phyloP scores from a whole-genome alignment of 2,888 invertebrate genomes.

The Dinocampus coccinellae region DNA sequence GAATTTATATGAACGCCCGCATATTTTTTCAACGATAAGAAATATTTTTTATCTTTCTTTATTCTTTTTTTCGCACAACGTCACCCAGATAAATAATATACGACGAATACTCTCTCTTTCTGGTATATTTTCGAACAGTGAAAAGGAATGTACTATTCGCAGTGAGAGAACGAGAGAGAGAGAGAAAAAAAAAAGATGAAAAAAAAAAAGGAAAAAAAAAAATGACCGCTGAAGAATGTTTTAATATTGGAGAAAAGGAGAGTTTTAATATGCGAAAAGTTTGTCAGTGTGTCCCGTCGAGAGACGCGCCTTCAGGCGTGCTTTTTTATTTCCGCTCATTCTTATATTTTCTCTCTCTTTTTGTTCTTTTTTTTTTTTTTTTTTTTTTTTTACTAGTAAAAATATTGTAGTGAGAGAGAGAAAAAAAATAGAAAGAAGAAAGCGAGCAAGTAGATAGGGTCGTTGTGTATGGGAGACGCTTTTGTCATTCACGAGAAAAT shows the following conservation, averaged over 20 bases:
- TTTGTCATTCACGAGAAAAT: constrained; percentile 45
- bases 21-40: neutral
- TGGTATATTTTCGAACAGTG: neutral
- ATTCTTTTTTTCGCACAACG: too few species aligned
- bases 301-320: constrained; percentile 28
- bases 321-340: constrained; percentile 16
- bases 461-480: constrained; percentile 30
- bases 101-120: neutral
- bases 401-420: neutral
- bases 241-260: constrained; percentile 49
- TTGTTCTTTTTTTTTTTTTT: neutral
- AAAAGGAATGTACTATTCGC: neutral
- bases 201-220: constrained; percentile 20
- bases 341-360: neutral
- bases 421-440: neutral
- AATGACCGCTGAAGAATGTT: constrained; percentile 46
- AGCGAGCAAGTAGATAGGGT: constrained; percentile 6
- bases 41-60: neutral
- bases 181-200: neutral
- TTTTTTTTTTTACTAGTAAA: neutral
- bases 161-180: neutral
- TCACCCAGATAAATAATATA: neutral
- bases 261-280: constrained; percentile 51
- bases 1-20: too few species aligned
- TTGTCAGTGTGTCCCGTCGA: constrained; percentile 42